phyloP scores from a whole-genome alignment of 2,888 invertebrate genomes.

The Caenorhabditis japonica region DNA sequence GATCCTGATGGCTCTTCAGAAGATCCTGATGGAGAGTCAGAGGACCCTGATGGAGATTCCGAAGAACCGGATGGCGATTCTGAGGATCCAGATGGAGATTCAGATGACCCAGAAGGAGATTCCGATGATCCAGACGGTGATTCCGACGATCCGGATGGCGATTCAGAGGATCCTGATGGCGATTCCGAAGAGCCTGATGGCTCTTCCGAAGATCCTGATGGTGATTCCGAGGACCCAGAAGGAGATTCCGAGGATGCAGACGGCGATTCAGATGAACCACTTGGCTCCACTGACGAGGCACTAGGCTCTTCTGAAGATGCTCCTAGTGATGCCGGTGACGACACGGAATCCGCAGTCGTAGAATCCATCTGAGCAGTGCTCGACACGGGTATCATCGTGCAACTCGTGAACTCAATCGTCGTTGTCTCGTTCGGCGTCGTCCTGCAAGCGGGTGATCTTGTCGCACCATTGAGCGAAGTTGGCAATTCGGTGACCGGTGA shows the following conservation, averaged over 20 bases:
- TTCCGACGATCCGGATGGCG: background rate
- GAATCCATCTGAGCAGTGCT: slow-evolving; percentile 33
- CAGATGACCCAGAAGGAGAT: background rate
- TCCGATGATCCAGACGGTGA: background rate
- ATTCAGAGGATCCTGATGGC: background rate
- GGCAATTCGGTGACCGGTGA: slow-evolving; percentile 36
- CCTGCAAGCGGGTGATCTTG: slow-evolving; percentile 37
- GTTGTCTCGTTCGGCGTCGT: slow-evolving; percentile 43
- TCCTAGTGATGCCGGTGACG: slow-evolving; percentile 4
- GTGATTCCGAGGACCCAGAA: slow-evolving; percentile 1
- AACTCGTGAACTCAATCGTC: slow-evolving; percentile 41
- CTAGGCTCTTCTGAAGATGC: background rate
- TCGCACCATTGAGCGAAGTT: slow-evolving; percentile 30
- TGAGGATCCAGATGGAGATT: background rate
- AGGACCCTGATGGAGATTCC: background rate
- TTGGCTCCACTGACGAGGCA: background rate
- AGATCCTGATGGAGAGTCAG: no score
- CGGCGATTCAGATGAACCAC: slow-evolving; percentile 1
- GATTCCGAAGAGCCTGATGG: no score
- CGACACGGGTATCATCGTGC: slow-evolving; percentile 45
- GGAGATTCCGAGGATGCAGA: slow-evolving; percentile 3
- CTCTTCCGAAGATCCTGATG: background rate
- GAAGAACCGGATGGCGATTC: background rate
- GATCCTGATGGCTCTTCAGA: background rate
- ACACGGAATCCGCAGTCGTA: slow-evolving; percentile 13